Conservation (phyloP, 2,888 invertebrate genomes). For the Phorcus lineatus region DNA sequence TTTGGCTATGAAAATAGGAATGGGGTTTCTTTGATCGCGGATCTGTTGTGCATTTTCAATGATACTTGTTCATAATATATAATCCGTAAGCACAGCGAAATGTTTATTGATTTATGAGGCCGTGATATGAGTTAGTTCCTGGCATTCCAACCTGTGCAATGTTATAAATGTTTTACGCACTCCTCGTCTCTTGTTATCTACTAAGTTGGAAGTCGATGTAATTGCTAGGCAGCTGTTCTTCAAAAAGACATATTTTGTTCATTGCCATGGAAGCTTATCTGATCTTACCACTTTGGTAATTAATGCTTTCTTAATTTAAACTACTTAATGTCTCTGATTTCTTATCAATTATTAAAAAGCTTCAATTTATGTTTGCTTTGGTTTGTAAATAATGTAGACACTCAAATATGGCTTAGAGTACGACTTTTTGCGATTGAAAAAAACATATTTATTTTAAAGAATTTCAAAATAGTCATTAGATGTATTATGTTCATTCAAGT, state of each 20-base stretch:
- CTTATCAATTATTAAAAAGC: background rate
- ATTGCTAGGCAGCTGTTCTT: background rate
- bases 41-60: conserved; percentile 11
- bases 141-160: background rate
- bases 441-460: no score
- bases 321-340: conserved; percentile 1
- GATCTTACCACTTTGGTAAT: background rate
- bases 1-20: conserved; percentile 1
- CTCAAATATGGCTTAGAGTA: no score
- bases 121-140: background rate
- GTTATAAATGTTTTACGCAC: conserved; percentile 6
- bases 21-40: background rate
- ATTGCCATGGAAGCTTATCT: background rate
- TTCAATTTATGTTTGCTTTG: background rate
- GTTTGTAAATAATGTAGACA: no score
- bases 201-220: background rate
- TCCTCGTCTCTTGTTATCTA: background rate
- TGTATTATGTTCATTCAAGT: no score
- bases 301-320: background rate
- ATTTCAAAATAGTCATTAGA: no score
- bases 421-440: no score
- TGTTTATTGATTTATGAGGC: background rate
- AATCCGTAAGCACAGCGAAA: background rate
- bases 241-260: background rate
- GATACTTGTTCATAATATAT: background rate